A percentile compares a stretch with the other conserved stretches of the same genome.
These are phyloP conservation scores for Onthophagus taurus DNA, from an alignment of 1,140 invertebrate species.

Conservation along the genomic window DNA sequence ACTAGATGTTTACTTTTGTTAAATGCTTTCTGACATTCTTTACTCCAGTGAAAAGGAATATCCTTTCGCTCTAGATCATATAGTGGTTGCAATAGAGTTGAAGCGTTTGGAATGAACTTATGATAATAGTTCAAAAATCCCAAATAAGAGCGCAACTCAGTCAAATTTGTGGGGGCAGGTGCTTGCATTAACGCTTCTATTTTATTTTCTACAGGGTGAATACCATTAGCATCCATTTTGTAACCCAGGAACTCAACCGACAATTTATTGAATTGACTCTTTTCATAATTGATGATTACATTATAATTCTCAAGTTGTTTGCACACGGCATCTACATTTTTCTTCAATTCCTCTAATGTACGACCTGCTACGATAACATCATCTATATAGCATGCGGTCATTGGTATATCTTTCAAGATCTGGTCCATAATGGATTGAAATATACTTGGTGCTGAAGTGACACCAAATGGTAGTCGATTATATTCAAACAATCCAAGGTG, in stretches of 20 bases:
- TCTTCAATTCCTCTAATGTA: neutral
- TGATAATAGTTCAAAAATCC: constrained; percentile 9
- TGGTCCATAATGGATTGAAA: constrained; percentile 10
- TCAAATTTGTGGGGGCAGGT: neutral
- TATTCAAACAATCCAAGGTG: constrained; percentile 8
- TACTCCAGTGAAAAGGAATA: constrained; percentile 18
- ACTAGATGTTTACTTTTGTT: constrained; percentile 26
- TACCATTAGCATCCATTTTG: neutral
- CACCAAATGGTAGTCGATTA: constrained; percentile 7
- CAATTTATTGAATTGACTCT: neutral
- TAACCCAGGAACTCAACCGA: constrained; percentile 3
- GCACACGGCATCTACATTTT: neutral
- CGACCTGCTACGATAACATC: neutral
- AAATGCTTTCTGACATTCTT: constrained; percentile 23
- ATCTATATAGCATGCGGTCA: no score
- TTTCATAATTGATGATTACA: constrained; percentile 2
- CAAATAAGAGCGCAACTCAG: constrained; percentile 4
- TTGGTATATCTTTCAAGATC: no score
- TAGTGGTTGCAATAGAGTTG: constrained; percentile 5
- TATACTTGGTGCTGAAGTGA: constrained; percentile 1
- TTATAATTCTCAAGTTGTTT: constrained; percentile 2
- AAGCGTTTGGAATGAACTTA: neutral
- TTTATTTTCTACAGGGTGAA: neutral
- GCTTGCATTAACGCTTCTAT: constrained; percentile 1
- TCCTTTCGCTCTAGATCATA: constrained; percentile 19